phyloP scores from a whole-genome alignment of 2,113 vertebrate genomes.

The Peromyscus polionotus region DNA sequence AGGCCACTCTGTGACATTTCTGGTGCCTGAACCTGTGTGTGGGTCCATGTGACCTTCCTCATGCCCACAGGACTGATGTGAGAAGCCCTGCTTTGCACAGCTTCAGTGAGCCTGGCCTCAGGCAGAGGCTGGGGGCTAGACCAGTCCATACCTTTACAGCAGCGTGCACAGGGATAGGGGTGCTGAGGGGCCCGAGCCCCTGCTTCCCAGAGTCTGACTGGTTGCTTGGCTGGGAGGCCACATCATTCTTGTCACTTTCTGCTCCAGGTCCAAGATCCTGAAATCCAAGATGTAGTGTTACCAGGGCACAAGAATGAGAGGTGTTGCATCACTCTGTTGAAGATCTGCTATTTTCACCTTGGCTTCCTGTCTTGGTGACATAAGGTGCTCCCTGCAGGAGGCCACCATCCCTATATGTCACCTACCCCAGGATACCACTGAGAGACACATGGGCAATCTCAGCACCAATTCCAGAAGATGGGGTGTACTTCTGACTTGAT shows the following conservation, averaged over 20 bases:
- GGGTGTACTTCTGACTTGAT: too few species aligned
- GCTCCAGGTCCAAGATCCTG: slow-evolving; percentile 86
- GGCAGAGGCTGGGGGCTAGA: fast-evolving
- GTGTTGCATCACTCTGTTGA: background rate
- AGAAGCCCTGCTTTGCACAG: background rate
- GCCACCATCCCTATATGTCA: too few species aligned
- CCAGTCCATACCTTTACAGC: slow-evolving; percentile 92
- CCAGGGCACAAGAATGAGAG: background rate
- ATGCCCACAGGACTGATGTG: background rate
- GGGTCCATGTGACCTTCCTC: fast-evolving
- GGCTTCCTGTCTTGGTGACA: background rate
- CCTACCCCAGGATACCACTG: background rate
- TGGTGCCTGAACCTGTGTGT: fast-evolving
- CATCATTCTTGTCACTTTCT: slow-evolving; percentile 83
- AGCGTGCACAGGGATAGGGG: slow-evolving; percentile 87
- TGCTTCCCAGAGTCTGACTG: slow-evolving; percentile 88
- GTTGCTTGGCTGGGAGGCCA: slow-evolving; percentile 77
- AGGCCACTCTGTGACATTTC: background rate
- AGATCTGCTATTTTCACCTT: background rate
- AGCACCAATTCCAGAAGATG: background rate
- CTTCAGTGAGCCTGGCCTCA: fast-evolving
- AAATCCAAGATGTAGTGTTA: slow-evolving; percentile 60
- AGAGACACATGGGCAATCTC: background rate
- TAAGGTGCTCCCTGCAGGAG: background rate
- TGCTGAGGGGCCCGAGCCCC: slow-evolving; percentile 83